phyloP scores from a whole-genome alignment of 2,797 vertebrate species.

The Prionace glauca region DNA sequence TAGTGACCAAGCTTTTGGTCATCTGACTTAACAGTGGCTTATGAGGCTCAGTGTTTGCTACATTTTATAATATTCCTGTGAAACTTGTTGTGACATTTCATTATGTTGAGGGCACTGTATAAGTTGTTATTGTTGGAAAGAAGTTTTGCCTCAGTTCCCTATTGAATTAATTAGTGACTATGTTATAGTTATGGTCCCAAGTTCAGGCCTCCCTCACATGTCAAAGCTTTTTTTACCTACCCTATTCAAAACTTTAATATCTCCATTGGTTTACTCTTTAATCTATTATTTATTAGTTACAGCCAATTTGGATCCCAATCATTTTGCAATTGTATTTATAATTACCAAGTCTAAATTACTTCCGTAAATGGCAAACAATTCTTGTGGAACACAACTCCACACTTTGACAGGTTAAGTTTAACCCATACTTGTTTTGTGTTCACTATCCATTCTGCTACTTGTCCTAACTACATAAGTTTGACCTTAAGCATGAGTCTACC shows the following conservation, averaged over 20 bases:
- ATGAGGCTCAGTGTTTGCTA: neutral
- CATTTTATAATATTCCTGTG: neutral
- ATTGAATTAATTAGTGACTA: neutral
- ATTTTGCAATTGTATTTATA: neutral
- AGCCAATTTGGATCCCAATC: neutral
- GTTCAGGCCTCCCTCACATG: neutral
- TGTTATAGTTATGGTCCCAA: neutral
- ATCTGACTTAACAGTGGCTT: neutral
- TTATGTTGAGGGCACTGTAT: neutral
- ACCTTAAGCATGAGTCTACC: neutral
- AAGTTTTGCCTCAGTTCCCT: neutral
- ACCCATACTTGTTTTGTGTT: neutral
- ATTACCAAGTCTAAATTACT: neutral
- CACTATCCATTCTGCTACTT: neutral
- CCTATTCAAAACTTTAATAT: neutral
- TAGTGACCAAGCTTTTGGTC: neutral
- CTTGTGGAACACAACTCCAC: neutral
- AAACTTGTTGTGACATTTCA: neutral
- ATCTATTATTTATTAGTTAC: neutral
- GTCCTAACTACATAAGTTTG: neutral
- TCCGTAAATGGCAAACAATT: neutral
- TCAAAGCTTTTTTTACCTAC: neutral
- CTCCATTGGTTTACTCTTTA: neutral
- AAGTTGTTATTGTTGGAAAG: neutral
- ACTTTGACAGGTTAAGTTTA: neutral